Evolutionary conservation across 2,888 invertebrate genomes (phyloP).

Genomic region (Noctua pronuba): DNA sequence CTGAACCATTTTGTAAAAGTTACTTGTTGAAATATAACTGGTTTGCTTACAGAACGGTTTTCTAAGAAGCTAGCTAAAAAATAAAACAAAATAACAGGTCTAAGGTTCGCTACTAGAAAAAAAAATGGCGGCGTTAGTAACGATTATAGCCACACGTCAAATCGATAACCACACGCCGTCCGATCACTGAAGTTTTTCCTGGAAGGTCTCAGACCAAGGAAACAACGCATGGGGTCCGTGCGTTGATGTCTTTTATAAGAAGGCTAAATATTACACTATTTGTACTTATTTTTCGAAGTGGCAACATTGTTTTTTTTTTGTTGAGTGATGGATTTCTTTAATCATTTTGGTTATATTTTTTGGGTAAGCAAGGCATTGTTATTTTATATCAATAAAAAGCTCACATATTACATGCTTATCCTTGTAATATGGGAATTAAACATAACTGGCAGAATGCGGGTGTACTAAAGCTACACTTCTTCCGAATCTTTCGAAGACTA

Average conservation of each 20-base stretch:
- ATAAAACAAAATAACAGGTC: background rate
- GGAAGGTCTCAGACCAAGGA: constrained; percentile 63
- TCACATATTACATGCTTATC: background rate
- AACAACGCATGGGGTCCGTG: constrained; percentile 38
- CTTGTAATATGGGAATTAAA: background rate
- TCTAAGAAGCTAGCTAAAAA: background rate
- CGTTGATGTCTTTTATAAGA: constrained; percentile 78
- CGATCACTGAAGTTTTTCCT: constrained; percentile 60
- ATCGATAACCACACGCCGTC: too few relatives aligned
- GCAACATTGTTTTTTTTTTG: background rate
- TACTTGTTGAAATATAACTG: background rate
- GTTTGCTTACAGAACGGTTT: background rate
- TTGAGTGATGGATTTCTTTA: background rate
- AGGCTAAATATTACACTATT: constrained; percentile 24
- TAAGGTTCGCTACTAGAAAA: background rate
- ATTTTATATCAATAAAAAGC: background rate
- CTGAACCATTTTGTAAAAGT: constrained; percentile 13
- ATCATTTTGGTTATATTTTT: background rate
- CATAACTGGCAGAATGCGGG: background rate
- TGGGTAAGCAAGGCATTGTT: background rate
- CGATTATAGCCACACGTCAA: background rate
- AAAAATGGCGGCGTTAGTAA: background rate
- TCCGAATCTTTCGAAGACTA: background rate
- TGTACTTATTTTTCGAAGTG: background rate
- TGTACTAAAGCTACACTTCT: background rate